A percentile compares a stretch with the other conserved stretches of the same genome.
Conservation (phyloP, 2,113 vertebrate species). For the Sylvietta virens region DNA sequence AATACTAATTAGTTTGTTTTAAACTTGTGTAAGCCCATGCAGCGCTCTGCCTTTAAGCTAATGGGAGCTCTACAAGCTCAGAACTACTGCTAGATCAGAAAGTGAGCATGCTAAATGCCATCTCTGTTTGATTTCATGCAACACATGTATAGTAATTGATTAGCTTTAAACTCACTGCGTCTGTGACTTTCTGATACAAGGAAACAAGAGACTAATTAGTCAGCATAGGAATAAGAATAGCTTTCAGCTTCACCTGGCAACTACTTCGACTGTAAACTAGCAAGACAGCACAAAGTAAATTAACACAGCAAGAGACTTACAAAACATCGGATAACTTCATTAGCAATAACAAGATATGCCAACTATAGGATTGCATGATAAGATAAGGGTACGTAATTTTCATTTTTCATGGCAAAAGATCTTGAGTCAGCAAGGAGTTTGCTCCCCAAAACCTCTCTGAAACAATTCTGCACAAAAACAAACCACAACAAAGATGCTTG, state of each 20-base stretch:
- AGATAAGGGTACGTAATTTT: not conserved
- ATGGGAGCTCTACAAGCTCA: conserved; percentile 48
- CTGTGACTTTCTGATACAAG: conserved; percentile 57
- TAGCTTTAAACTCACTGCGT: conserved; percentile 57
- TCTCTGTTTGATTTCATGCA: conserved; percentile 42
- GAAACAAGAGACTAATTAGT: conserved; percentile 61
- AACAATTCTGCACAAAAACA: not conserved
- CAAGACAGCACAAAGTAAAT: not conserved
- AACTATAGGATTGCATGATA: not conserved
- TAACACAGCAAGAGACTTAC: conserved; percentile 8
- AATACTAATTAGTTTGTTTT: not conserved
- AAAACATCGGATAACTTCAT: not conserved
- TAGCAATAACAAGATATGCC: not conserved
- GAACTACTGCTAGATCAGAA: conserved; percentile 6
- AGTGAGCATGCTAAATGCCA: conserved; percentile 32
- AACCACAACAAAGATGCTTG: not conserved
- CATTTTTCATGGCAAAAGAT: conserved; percentile 10
- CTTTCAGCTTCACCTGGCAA: conserved; percentile 30
- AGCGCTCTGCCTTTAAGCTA: conserved; percentile 16
- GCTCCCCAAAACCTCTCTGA: not conserved
- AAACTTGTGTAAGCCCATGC: not conserved
- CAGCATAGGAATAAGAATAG: conserved; percentile 28
- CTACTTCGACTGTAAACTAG: not conserved
- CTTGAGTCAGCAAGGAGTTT: not conserved
- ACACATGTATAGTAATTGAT: conserved; percentile 36